A percentile compares a stretch with the other conserved stretches of the same genome.
Conservation (phyloP, 2,113 vertebrate genomes). For the Corydoras sp. region DNA sequence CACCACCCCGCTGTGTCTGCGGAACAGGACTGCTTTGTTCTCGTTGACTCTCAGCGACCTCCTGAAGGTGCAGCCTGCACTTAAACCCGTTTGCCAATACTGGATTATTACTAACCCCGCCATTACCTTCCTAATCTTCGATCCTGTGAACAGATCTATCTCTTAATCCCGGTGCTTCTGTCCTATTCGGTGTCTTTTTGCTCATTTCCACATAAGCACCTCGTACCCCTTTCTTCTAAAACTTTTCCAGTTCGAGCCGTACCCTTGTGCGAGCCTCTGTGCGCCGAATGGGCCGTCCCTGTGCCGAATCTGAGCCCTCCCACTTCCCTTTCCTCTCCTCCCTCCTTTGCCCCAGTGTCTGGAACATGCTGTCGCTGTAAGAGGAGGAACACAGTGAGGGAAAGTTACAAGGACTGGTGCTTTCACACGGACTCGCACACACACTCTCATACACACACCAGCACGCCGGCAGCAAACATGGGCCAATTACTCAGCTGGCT, state of each 20-base stretch:
- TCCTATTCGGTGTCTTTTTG: too few relatives aligned
- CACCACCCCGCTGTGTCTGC: neutral
- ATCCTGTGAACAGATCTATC: too few relatives aligned
- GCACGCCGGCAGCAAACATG: constrained; percentile 51
- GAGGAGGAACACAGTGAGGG: constrained; percentile 47
- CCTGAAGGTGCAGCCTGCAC: neutral
- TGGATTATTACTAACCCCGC: too few relatives aligned
- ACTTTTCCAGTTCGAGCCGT: too few relatives aligned
- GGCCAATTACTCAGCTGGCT: constrained; percentile 68
- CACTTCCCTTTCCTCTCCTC: constrained; percentile 33
- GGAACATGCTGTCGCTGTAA: constrained; percentile 57
- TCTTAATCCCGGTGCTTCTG: too few relatives aligned
- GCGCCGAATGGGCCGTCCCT: neutral
- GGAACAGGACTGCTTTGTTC: constrained; percentile 11
- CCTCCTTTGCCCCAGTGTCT: constrained; percentile 25
- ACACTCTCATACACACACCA: constrained; percentile 37
- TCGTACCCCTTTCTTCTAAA: too few relatives aligned
- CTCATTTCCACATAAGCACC: too few relatives aligned
- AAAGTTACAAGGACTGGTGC: constrained; percentile 12
- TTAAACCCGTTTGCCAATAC: too few relatives aligned
- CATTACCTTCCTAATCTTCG: too few relatives aligned
- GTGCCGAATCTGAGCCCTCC: neutral
- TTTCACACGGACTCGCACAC: constrained; percentile 16
- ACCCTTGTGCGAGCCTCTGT: neutral
- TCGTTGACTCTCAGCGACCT: neutral